Conservation (phyloP, 2,113 vertebrate species). For the Engraulis encrasicolus region DNA sequence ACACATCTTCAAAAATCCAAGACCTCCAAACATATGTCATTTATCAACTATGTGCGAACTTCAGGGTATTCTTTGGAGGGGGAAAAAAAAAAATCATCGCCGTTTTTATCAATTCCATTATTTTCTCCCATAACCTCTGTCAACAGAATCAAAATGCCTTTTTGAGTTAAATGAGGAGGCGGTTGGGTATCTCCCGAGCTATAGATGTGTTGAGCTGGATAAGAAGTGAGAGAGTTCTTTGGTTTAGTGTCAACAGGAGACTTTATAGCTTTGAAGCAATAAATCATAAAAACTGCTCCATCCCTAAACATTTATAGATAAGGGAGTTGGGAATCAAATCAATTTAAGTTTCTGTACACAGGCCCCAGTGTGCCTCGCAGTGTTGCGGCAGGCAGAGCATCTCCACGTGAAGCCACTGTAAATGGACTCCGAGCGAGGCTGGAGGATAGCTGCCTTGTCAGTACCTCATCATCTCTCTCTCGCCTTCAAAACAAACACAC, state of each 20-base stretch:
- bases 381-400: slow-evolving; percentile 72
- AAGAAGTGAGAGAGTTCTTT: slow-evolving; percentile 58
- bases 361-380: slow-evolving; percentile 73
- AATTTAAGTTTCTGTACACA: slow-evolving; percentile 76
- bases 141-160: slow-evolving; percentile 76
- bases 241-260: slow-evolving; percentile 77
- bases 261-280: slow-evolving; percentile 80
- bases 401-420: slow-evolving; percentile 73
- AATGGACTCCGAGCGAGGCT: slow-evolving; percentile 62
- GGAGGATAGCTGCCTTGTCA: not conserved
- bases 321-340: slow-evolving; percentile 82
- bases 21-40: slow-evolving; percentile 65
- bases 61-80: slow-evolving; percentile 51
- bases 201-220: slow-evolving; percentile 61
- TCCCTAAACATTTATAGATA: slow-evolving; percentile 85
- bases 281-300: slow-evolving; percentile 85
- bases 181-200: slow-evolving; percentile 50
- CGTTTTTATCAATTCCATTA: slow-evolving; percentile 78
- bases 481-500: not conserved
- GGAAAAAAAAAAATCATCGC: slow-evolving; percentile 72
- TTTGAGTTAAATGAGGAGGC: slow-evolving; percentile 59
- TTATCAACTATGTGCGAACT: slow-evolving; percentile 70
- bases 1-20: slow-evolving; percentile 65
- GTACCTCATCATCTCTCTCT: not conserved
- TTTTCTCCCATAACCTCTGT: slow-evolving; percentile 71